These are phyloP conservation scores for Cephus pygmeus DNA, from an alignment of 2,888 invertebrate genomes.

Conservation along the genomic window DNA sequence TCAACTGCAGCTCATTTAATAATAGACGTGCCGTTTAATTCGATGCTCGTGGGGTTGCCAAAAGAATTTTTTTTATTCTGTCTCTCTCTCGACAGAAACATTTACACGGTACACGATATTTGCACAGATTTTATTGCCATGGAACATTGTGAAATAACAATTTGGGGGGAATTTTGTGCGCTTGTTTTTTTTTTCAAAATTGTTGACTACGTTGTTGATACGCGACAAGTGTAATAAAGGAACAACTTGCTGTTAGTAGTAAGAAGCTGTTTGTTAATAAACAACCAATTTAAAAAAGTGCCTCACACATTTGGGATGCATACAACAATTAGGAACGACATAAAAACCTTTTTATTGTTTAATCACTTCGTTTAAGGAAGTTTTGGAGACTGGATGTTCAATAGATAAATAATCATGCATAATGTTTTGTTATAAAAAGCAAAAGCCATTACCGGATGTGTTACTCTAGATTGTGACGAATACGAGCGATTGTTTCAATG, in stretches of 20 bases:
- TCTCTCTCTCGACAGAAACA: neutral
- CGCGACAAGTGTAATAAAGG: neutral
- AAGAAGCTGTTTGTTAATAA: neutral
- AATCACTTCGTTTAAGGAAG: neutral
- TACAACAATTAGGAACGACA: neutral
- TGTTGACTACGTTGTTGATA: neutral
- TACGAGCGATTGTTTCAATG: neutral
- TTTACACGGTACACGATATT: neutral
- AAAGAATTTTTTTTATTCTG: neutral
- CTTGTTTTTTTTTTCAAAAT: neutral
- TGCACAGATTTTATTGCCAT: neutral
- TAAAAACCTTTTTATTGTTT: too few relatives aligned
- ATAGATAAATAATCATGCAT: neutral
- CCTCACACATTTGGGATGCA: neutral
- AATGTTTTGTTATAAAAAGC: neutral
- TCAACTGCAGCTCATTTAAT: conserved; percentile 1
- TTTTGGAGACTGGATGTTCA: neutral
- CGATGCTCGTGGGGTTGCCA: neutral
- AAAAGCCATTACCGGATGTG: neutral
- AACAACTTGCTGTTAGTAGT: neutral
- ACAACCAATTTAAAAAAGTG: neutral
- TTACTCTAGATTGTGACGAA: neutral
- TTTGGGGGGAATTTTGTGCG: neutral
- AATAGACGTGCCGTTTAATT: neutral
- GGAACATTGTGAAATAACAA: neutral